Evolutionary conservation across 2,797 vertebrate species (phyloP).

Genomic region (Molossus molossus): DNA sequence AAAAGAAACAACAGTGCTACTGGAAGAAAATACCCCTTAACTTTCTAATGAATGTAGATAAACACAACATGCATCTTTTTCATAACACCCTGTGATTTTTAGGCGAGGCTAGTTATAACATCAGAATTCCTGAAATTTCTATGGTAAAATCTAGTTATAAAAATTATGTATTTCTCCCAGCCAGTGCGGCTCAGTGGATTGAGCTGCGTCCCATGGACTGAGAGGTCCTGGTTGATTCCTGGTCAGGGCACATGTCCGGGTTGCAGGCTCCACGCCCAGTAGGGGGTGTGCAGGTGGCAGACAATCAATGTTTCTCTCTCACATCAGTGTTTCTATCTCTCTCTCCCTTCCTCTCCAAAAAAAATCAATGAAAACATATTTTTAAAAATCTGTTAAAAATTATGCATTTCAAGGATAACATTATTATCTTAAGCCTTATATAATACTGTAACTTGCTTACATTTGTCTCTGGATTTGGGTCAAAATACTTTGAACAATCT

Average conservation of each 20-base stretch:
- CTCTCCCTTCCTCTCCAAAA: too few relatives aligned
- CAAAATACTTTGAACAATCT: background rate
- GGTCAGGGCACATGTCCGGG: too few relatives aligned
- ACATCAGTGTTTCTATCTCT: too few relatives aligned
- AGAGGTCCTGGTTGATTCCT: too few relatives aligned
- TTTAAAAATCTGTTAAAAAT: background rate
- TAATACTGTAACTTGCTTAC: background rate
- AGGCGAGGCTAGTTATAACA: background rate
- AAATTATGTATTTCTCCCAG: background rate
- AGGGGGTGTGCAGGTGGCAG: too few relatives aligned
- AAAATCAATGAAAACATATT: too few relatives aligned
- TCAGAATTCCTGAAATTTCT: background rate
- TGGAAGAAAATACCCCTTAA: background rate
- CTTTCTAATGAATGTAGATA: background rate
- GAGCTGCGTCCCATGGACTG: too few relatives aligned
- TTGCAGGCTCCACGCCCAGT: too few relatives aligned
- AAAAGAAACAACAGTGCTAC: background rate
- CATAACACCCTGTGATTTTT: background rate
- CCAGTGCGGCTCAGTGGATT: too few relatives aligned
- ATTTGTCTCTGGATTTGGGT: background rate
- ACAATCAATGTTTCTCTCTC: too few relatives aligned
- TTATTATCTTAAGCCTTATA: background rate
- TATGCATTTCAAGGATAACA: background rate
- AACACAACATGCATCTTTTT: background rate
- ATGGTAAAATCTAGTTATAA: background rate